Conservation (phyloP, 2,888 invertebrate species). For the Tyria jacobaeae region DNA sequence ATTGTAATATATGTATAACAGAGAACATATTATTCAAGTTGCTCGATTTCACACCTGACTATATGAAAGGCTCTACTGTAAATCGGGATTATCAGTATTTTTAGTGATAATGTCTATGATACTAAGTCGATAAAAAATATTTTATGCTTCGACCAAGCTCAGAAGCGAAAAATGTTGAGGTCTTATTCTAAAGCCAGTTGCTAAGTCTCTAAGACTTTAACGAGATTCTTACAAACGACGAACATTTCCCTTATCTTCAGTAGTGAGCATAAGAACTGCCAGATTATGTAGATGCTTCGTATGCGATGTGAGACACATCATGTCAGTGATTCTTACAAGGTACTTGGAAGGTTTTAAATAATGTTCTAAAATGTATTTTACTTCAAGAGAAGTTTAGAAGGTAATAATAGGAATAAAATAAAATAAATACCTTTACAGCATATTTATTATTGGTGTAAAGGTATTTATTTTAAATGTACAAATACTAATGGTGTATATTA, state of each 20-base stretch:
- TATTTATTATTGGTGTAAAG: too few species aligned
- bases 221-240: constrained; percentile 10
- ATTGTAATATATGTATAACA: too few species aligned
- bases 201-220: constrained; percentile 2
- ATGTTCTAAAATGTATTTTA: background rate
- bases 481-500: too few species aligned
- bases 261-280: constrained; percentile 12
- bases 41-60: too few species aligned
- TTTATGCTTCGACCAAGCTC: background rate
- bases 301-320: background rate
- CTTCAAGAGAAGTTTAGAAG: background rate
- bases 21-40: too few species aligned
- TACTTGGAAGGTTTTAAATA: background rate
- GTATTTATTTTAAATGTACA: too few species aligned
- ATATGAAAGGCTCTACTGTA: too few species aligned
- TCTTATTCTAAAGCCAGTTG: background rate
- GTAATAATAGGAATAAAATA: too few species aligned
- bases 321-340: background rate
- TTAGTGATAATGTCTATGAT: background rate
- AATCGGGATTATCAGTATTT: too few species aligned
- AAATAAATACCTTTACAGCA: too few species aligned
- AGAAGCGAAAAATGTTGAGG: background rate
- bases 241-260: constrained; percentile 8
- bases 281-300: constrained; percentile 18
- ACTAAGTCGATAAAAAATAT: background rate